Conservation (phyloP, 30 jellyfish, hydroid and myxozoan genomes). For the Pelagia noctiluca region DNA sequence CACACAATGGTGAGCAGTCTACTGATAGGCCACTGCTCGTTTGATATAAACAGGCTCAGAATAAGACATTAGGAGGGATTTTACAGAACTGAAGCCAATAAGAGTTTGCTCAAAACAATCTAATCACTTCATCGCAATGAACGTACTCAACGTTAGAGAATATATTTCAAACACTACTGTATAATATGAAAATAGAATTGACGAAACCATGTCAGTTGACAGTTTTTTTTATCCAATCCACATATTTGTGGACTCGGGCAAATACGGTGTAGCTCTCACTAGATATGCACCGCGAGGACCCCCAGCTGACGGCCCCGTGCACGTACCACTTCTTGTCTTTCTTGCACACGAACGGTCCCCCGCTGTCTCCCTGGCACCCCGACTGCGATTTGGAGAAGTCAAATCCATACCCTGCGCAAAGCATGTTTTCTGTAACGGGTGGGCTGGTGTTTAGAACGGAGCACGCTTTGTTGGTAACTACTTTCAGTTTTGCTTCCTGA, state of each 20-base stretch:
- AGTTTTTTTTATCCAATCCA: constrained; percentile 63
- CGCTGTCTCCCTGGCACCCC: constrained; percentile 85
- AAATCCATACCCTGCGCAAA: constrained; percentile 71
- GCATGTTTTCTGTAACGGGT: constrained; percentile 50
- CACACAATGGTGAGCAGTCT: too few relatives aligned
- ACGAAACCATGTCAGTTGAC: not conserved
- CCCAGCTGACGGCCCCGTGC: constrained; percentile 78
- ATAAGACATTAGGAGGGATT: too few relatives aligned
- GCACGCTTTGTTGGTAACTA: constrained; percentile 56
- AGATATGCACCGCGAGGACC: constrained; percentile 57
- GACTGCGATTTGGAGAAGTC: constrained; percentile 11
- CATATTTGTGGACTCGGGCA: constrained; percentile 48
- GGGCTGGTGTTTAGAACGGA: not conserved
- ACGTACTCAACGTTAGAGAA: too few relatives aligned
- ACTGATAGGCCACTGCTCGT: too few relatives aligned
- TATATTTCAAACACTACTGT: too few relatives aligned
- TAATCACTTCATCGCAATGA: too few relatives aligned
- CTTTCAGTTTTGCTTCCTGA: constrained; percentile 74
- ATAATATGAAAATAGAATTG: not conserved
- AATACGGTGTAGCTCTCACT: constrained; percentile 57
- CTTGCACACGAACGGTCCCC: constrained; percentile 78
- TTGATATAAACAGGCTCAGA: too few relatives aligned
- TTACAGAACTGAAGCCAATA: too few relatives aligned
- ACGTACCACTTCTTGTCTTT: constrained; percentile 41
- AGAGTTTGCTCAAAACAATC: too few relatives aligned